These are phyloP conservation scores for Leucopsar rothschildi DNA, from an alignment of 2,113 vertebrate genomes.

Conservation along the genomic window DNA sequence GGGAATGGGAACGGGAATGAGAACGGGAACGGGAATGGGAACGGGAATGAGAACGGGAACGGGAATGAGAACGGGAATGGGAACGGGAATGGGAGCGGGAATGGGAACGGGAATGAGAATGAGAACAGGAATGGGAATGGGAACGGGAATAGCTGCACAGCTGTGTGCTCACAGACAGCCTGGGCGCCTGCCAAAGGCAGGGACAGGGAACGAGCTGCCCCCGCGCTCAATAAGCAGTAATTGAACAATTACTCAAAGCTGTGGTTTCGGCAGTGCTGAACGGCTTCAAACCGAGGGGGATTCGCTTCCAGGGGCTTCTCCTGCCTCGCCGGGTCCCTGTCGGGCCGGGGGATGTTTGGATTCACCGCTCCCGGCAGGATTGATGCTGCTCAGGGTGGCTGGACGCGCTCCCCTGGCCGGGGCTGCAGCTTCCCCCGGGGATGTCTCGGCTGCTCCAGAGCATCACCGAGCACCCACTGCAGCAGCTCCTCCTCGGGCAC, in stretches of 20 bases:
- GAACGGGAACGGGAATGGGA: background rate
- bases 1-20: too few species aligned
- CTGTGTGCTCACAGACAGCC: background rate
- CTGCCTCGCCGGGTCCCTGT: accelerated
- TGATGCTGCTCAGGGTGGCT: accelerated
- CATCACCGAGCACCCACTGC: accelerated
- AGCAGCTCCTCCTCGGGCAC: background rate
- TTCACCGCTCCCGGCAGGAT: accelerated
- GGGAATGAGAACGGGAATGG: background rate
- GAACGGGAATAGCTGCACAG: background rate
- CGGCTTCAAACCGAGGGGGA: accelerated
- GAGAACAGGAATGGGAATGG: background rate
- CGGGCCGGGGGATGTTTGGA: accelerated
- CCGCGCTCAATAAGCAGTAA: background rate
- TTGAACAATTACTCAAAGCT: conserved; percentile 16
- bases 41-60: background rate
- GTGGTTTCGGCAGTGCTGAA: background rate
- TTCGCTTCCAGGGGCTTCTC: accelerated
- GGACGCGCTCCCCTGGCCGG: background rate
- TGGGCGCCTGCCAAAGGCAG: background rate
- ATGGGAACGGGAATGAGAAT: background rate
- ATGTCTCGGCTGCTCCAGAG: accelerated
- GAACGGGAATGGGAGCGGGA: background rate
- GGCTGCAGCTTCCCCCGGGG: background rate
- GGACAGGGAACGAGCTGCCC: background rate